phyloP scores from a whole-genome alignment of 1,140 invertebrate species.

The Caerostris extrusa region DNA sequence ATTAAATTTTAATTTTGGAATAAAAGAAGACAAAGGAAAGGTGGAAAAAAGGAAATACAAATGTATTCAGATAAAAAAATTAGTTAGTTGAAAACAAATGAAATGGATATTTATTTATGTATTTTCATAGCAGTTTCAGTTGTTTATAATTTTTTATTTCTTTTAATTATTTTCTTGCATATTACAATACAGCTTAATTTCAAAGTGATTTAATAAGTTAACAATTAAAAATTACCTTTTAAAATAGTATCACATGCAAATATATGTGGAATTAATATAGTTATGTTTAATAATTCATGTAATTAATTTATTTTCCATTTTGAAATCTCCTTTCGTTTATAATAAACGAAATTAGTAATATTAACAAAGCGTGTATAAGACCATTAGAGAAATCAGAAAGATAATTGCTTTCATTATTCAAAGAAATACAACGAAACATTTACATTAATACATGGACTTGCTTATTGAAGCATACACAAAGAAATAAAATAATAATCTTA shows the following conservation, averaged over 20 bases:
- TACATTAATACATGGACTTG: not conserved
- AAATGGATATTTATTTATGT: too few species aligned
- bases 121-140: too few species aligned
- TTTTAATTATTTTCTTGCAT: too few species aligned
- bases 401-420: conserved; percentile 33
- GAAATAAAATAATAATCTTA: conserved; percentile 34
- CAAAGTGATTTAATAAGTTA: not conserved
- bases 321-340: not conserved
- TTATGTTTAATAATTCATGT: not conserved
- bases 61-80: too few species aligned
- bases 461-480: not conserved
- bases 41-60: too few species aligned
- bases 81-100: too few species aligned
- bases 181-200: too few species aligned
- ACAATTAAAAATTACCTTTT: not conserved
- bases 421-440: not conserved
- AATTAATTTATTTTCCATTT: not conserved
- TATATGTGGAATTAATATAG: not conserved
- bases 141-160: too few species aligned
- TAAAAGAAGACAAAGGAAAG: too few species aligned
- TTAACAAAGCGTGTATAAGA: not conserved
- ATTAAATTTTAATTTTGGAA: too few species aligned
- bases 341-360: not conserved
- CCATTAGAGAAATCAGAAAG: conserved; percentile 15
- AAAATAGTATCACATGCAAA: not conserved